Evolutionary conservation across 2,113 vertebrate species (phyloP).

Genomic region (Vulpes lagopus): DNA sequence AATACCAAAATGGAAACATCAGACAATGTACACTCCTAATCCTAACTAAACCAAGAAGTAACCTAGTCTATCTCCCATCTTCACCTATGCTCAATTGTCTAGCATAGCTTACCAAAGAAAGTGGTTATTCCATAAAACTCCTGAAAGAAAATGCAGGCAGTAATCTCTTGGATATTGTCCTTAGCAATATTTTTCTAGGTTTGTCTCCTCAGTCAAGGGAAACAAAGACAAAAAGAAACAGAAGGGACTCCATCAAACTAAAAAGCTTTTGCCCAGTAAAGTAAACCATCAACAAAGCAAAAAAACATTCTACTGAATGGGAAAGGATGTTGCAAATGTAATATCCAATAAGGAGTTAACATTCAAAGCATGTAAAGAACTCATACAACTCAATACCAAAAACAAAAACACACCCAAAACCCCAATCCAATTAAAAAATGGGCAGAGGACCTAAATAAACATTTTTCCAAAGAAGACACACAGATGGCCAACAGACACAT

Average conservation of each 20-base stretch:
- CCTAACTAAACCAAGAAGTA: not conserved
- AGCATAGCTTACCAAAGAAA: not conserved
- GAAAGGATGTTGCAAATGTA: not conserved
- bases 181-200: not conserved
- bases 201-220: not conserved
- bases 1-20: not conserved
- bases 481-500: not conserved
- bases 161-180: not conserved
- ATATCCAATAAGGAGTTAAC: not conserved
- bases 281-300: not conserved
- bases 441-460: not conserved
- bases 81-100: not conserved
- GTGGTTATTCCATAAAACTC: not conserved
- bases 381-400: not conserved
- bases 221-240: not conserved
- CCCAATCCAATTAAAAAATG: not conserved
- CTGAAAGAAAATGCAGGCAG: not conserved
- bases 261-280: not conserved
- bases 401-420: not conserved
- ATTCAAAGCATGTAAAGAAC: not conserved
- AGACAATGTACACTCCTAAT: not conserved
- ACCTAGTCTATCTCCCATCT: conserved; percentile 9
- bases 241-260: not conserved
- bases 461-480: not conserved
- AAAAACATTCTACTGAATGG: not conserved